Conservation (phyloP, 2,888 invertebrate genomes). For the Ferdinandea cuprea region DNA sequence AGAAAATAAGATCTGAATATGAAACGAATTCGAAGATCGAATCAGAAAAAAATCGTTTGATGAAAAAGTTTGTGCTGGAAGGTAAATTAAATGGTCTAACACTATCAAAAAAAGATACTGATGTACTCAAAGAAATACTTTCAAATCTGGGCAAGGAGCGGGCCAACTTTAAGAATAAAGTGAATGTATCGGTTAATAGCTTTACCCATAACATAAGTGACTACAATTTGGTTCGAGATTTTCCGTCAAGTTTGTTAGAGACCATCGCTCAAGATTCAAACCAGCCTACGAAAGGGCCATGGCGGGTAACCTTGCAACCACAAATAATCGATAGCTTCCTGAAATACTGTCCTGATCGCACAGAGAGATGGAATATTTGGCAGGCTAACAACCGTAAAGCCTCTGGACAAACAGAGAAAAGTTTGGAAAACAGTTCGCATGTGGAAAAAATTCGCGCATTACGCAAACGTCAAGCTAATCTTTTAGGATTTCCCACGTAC, state of each 20-base stretch:
- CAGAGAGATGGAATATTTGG: conserved; percentile 93
- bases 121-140: conserved; percentile 84
- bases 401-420: conserved; percentile 86
- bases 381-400: conserved; percentile 89
- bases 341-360: conserved; percentile 92
- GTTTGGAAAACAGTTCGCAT: conserved; percentile 88
- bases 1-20: conserved; percentile 83
- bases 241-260: conserved; percentile 88
- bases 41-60: conserved; percentile 88
- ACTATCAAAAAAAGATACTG: conserved; percentile 84
- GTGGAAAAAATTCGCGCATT: conserved; percentile 90
- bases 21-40: conserved; percentile 80
- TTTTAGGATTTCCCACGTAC: conserved; percentile 91
- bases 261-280: conserved; percentile 86
- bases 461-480: conserved; percentile 88
- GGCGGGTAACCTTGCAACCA: conserved; percentile 91
- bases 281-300: conserved; percentile 89
- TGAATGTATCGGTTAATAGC: conserved; percentile 86
- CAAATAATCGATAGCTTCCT: conserved; percentile 89
- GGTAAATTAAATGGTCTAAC: conserved; percentile 92
- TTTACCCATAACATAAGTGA: conserved; percentile 89
- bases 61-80: conserved; percentile 91
- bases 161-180: conserved; percentile 87
- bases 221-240: conserved; percentile 87
- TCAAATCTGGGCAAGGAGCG: conserved; percentile 85